Evolutionary conservation across 2,888 invertebrate genomes (phyloP).

Genomic region (Eledona agricola): DNA sequence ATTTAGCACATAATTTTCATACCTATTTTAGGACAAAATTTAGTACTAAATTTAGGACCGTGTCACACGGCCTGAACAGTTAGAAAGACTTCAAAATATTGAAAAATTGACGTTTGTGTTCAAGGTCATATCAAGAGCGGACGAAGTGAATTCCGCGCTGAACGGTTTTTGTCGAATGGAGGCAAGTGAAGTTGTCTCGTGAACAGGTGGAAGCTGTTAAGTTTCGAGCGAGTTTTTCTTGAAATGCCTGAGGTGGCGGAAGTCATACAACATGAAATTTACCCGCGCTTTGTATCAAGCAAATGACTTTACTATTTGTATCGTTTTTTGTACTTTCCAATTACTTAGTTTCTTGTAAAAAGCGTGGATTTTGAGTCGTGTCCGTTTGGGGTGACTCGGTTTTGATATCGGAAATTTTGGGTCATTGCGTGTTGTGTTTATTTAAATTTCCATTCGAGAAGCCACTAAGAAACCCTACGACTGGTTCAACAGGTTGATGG

Average conservation of each 20-base stretch:
- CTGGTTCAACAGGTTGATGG: constrained; percentile 28
- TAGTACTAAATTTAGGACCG: too few species aligned
- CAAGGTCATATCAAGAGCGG: too few species aligned
- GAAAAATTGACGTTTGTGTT: too few species aligned
- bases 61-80: too few species aligned
- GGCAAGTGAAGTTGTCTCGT: constrained; percentile 6
- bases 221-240: constrained; percentile 44
- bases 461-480: constrained; percentile 18
- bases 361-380: too few species aligned
- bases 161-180: constrained; percentile 5
- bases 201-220: constrained; percentile 29
- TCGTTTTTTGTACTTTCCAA: constrained; percentile 21
- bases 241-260: constrained; percentile 42
- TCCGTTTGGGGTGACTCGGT: too few species aligned
- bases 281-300: constrained; percentile 39
- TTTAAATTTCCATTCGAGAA: constrained; percentile 11
- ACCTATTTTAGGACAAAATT: too few species aligned
- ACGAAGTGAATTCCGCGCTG: too few species aligned
- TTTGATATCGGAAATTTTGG: too few species aligned
- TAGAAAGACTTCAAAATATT: too few species aligned
- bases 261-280: constrained; percentile 43
- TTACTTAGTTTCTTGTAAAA: constrained; percentile 17
- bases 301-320: constrained; percentile 26
- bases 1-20: too few species aligned
- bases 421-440: background rate